phyloP scores from a whole-genome alignment of 2,797 vertebrate genomes.

The Clarias pachynema region DNA sequence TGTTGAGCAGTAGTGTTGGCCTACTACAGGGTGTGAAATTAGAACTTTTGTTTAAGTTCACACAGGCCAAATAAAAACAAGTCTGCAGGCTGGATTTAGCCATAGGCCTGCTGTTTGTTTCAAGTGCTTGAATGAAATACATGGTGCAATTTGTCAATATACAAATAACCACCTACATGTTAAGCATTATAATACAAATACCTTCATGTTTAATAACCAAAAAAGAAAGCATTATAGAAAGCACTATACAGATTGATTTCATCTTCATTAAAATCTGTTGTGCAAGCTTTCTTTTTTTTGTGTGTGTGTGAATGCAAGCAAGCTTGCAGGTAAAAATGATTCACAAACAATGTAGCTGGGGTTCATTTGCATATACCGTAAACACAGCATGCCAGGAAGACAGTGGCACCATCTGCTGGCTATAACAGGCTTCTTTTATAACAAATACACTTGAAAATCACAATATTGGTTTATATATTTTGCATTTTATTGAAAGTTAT shows the following conservation, averaged over 20 bases:
- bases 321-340: slow-evolving; percentile 7
- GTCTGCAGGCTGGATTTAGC: neutral
- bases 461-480: neutral
- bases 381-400: slow-evolving; percentile 18
- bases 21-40: neutral
- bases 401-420: slow-evolving; percentile 60
- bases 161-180: neutral
- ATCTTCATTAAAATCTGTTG: neutral
- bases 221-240: neutral
- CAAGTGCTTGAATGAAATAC: neutral
- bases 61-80: neutral
- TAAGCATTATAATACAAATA: neutral
- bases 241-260: neutral
- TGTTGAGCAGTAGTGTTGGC: neutral
- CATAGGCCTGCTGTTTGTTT: neutral
- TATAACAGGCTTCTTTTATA: neutral
- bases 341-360: neutral
- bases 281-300: neutral
- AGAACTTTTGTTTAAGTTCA: neutral
- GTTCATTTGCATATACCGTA: neutral
- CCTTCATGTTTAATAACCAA: neutral
- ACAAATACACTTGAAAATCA: neutral
- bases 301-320: neutral
- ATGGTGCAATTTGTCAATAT: neutral
- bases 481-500: neutral